Evolutionary conservation across 2,113 vertebrate species (phyloP).

Genomic region (Mirza zaza): DNA sequence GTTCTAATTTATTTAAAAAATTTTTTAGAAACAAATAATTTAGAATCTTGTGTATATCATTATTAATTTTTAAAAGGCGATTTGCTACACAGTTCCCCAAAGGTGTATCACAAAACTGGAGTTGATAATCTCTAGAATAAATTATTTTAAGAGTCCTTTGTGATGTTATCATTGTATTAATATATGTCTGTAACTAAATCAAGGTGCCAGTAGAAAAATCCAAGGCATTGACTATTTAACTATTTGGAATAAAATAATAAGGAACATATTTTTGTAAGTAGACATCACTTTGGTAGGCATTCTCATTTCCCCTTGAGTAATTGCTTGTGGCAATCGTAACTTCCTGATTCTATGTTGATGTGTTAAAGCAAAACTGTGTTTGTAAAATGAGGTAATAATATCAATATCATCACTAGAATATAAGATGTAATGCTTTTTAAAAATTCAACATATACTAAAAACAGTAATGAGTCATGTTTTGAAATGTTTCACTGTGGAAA

Average conservation of each 20-base stretch:
- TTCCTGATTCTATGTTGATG: neutral
- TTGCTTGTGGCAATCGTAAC: neutral
- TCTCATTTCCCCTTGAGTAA: neutral
- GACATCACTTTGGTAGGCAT: neutral
- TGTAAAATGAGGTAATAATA: conserved; percentile 1
- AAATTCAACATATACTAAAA: neutral
- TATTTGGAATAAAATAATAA: neutral
- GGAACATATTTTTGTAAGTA: neutral
- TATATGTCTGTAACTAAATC: neutral
- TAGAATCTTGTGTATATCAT: neutral
- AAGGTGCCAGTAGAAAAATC: neutral
- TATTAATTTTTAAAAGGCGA: conserved; percentile 45
- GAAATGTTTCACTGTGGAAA: neutral
- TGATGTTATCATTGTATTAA: neutral
- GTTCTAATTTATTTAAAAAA: conserved; percentile 46
- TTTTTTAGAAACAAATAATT: conserved; percentile 51
- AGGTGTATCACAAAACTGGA: neutral
- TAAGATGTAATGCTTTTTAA: conserved; percentile 4
- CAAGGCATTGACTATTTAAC: neutral
- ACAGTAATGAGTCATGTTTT: neutral
- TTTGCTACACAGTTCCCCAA: conserved; percentile 29
- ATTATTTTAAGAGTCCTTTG: neutral
- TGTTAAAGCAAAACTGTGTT: neutral
- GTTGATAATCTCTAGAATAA: neutral
- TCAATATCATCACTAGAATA: neutral